Evolutionary conservation across 2,797 vertebrate species (phyloP).

Genomic region (Poecile montanus): DNA sequence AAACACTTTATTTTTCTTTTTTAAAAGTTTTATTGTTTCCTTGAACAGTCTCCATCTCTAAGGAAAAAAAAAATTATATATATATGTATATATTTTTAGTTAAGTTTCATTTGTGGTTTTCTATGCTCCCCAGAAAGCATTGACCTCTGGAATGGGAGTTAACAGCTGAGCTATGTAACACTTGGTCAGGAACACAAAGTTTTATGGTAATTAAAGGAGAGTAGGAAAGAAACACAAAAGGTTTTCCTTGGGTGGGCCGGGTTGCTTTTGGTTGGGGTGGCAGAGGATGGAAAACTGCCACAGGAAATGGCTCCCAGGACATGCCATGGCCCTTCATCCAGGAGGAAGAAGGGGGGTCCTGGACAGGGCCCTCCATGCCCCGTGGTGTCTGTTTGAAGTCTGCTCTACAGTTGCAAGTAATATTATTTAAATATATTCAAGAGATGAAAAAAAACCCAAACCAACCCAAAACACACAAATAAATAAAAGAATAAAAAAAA

Average conservation of each 20-base stretch:
- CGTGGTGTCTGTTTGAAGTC: not conserved
- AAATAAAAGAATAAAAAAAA: no score
- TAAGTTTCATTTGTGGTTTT: conserved; percentile 14
- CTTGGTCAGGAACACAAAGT: not conserved
- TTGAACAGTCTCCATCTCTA: conserved; percentile 26
- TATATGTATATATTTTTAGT: not conserved
- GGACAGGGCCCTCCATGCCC: not conserved
- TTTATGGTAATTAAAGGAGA: not conserved
- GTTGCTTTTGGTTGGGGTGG: not conserved
- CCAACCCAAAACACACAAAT: not conserved
- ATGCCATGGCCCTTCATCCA: not conserved
- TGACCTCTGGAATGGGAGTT: not conserved
- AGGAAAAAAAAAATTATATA: not conserved
- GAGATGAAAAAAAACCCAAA: not conserved
- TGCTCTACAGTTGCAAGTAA: not conserved
- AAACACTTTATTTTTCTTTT: not conserved
- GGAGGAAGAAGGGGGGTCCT: not conserved
- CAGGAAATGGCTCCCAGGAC: not conserved
- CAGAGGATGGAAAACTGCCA: not conserved
- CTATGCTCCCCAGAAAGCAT: not conserved
- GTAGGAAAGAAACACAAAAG: not conserved
- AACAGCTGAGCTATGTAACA: conserved; percentile 3
- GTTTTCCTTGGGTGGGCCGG: not conserved
- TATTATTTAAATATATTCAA: not conserved
- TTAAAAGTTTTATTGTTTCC: not conserved